Conservation (phyloP, 2,113 vertebrate genomes). For the Sarotherodon lohbergeri region DNA sequence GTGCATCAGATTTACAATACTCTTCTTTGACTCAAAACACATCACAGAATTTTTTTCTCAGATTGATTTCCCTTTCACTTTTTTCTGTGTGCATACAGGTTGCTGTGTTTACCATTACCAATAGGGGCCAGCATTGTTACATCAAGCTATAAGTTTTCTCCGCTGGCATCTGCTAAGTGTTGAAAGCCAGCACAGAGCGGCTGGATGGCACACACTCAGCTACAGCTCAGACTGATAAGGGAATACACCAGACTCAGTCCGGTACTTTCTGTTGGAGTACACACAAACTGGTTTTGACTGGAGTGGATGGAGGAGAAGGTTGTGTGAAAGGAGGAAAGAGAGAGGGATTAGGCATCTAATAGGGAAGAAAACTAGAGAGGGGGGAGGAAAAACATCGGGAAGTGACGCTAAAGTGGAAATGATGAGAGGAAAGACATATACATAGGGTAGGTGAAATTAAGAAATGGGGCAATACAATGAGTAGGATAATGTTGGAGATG, state of each 20-base stretch:
- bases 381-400: neutral
- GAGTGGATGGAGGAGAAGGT: neutral
- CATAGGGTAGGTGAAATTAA: neutral
- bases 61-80: neutral
- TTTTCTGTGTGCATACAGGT: neutral
- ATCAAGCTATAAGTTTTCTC: neutral
- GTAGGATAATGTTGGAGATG: neutral
- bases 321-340: neutral
- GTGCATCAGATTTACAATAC: neutral
- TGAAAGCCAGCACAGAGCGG: neutral
- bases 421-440: neutral
- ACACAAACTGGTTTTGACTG: neutral
- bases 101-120: neutral
- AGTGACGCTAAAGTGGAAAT: neutral
- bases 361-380: neutral
- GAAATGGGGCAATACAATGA: neutral
- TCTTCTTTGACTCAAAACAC: neutral
- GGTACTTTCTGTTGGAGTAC: neutral
- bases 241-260: neutral
- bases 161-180: neutral
- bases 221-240: neutral
- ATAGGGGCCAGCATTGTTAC: constrained; percentile 40
- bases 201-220: neutral
- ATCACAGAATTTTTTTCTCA: neutral
- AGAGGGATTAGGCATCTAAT: neutral